phyloP scores from a whole-genome alignment of 2,113 vertebrate species.

The Columbina picui region DNA sequence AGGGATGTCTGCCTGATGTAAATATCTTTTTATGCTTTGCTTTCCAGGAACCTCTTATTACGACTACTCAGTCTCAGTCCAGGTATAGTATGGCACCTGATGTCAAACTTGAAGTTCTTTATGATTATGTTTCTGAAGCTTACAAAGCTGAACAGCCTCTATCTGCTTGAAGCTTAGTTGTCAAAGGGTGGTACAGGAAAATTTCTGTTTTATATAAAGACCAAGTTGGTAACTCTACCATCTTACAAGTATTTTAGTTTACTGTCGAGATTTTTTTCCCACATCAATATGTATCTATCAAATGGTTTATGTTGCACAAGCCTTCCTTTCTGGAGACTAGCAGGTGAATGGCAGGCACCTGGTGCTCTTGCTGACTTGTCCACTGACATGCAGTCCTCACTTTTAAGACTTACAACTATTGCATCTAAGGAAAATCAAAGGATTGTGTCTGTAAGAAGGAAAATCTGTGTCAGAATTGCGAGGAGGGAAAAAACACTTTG shows the following conservation, averaged over 20 bases:
- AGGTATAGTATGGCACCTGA: constrained; percentile 69
- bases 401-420: neutral
- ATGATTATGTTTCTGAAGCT: neutral
- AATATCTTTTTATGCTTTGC: constrained; percentile 22
- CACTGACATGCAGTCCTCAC: neutral
- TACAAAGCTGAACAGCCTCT: neutral
- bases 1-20: neutral
- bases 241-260: neutral
- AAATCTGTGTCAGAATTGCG: neutral
- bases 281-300: neutral
- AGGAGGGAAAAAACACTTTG: fast-evolving
- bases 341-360: neutral
- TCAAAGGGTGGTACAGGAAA: neutral
- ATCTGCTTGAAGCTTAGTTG: neutral
- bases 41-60: constrained; percentile 79
- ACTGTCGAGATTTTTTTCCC: neutral
- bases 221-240: neutral
- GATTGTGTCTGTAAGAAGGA: neutral
- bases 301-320: neutral
- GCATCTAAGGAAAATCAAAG: neutral
- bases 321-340: neutral
- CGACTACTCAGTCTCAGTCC: constrained; percentile 68
- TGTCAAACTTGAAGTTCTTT: neutral
- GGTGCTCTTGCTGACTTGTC: neutral
- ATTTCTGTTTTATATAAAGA: neutral